Evolutionary conservation across 1,140 invertebrate genomes (phyloP).

Genomic region (Nasonia giraulti): DNA sequence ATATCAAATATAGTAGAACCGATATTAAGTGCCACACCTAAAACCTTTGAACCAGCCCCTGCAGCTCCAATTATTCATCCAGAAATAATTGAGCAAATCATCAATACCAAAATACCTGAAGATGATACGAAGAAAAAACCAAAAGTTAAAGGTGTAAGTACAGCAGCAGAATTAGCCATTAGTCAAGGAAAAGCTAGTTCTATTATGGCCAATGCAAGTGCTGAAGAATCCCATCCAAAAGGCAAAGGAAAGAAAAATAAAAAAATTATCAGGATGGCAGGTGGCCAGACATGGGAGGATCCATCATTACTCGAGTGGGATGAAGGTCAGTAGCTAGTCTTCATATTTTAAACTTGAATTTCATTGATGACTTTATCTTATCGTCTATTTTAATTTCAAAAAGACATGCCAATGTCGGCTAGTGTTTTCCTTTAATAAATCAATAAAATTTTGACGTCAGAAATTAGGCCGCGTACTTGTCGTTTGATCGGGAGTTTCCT

Average conservation of each 20-base stretch:
- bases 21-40: constrained; percentile 66
- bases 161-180: constrained; percentile 71
- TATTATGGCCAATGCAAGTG: constrained; percentile 76
- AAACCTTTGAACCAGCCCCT: constrained; percentile 65
- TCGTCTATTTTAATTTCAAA: neutral
- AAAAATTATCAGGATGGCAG: constrained; percentile 90
- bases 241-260: constrained; percentile 82
- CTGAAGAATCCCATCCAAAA: constrained; percentile 78
- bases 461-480: neutral
- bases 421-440: neutral
- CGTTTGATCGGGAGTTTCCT: constrained; percentile 3
- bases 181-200: constrained; percentile 73
- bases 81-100: constrained; percentile 74
- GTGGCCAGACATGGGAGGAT: constrained; percentile 96
- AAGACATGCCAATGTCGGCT: neutral
- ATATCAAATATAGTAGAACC: constrained; percentile 69
- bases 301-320: constrained; percentile 93
- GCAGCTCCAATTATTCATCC: constrained; percentile 68
- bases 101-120: constrained; percentile 78
- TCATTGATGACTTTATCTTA: neutral
- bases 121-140: constrained; percentile 81
- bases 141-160: constrained; percentile 78
- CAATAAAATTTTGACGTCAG: neutral
- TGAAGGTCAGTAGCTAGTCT: constrained; percentile 76
- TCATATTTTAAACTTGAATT: constrained; percentile 6